phyloP scores from a whole-genome alignment of 1,140 invertebrate species.

The Temnothorax curvispinosus region DNA sequence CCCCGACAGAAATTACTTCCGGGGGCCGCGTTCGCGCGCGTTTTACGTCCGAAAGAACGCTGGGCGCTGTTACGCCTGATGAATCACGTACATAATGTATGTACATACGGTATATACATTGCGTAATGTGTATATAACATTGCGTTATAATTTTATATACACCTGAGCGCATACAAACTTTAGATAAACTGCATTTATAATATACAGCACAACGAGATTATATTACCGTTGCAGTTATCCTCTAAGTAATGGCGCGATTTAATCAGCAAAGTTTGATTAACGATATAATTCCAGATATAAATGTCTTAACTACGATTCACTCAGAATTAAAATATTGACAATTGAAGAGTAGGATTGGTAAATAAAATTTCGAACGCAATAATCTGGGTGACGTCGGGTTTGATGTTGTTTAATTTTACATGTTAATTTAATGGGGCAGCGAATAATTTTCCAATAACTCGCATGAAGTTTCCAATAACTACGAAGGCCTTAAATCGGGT shows the following conservation, averaged over 20 bases:
- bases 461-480: conserved; percentile 50
- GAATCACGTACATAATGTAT: background rate
- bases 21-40: background rate
- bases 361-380: background rate
- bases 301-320: background rate
- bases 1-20: conserved; percentile 4
- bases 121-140: background rate
- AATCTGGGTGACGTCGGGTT: background rate
- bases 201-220: background rate
- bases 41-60: background rate
- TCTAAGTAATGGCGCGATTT: background rate
- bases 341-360: background rate
- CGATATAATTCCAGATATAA: background rate
- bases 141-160: background rate
- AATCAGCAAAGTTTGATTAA: background rate
- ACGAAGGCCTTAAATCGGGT: conserved; percentile 43
- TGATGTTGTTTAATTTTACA: conserved; percentile 35
- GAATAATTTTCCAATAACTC: conserved; percentile 55
- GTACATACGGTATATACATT: background rate
- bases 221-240: background rate
- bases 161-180: background rate
- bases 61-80: background rate
- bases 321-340: background rate
- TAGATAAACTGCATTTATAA: conserved; percentile 26
- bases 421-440: conserved; percentile 33